Base-by-base conservation (phyloP, 2,888 invertebrate species). In the Lumbricus terrestris region DNA sequence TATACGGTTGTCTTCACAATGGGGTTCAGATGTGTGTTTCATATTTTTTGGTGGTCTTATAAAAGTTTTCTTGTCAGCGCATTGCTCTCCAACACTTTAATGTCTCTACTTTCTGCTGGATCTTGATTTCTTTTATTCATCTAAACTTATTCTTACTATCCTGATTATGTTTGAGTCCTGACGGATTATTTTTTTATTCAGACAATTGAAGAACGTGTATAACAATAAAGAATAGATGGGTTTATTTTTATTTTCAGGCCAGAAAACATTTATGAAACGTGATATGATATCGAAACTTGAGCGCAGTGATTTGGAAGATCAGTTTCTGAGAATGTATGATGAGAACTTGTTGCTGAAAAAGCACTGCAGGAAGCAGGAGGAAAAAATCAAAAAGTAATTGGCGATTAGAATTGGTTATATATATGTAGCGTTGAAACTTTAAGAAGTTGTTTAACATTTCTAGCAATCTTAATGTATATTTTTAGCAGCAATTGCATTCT, bases 231-330 rank as follows among this genome's bases (percentile, higher is more conserved):
- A n/a, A n/a, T n/a, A n/a, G n/a, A n/a, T n/a, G n/a, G n/a, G n/a
- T n/a, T n/a, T n/a, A n/a, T n/a, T n/a, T n/a, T n/a, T n/a, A n/a
- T n/a, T n/a, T n/a, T n/a, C n/a, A 85, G 85, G 23, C 85, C 85
- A 85, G 85, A 85, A 85, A 16, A 85, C 85, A 18, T 85, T 85
- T 23, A 85, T 85, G 85, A 85, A 85, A 85, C 85, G 85, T 34
- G 85, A 85, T 85, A 88, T 90, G 90, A 88, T 92, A 33, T 29
- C 89, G 18, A 94, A 96, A 94, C 95, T 96, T 92, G 96, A 96
- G 92, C 96, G 96, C 91, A 96, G 95, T 90, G 96, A 96, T 90
- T 94, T 97, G 88, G 97, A 97, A 93, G 96, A 97, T 93, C 95
- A 96, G 47, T 97, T 96, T 94, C 96, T 96, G 92, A 95, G 96